phyloP scores from a whole-genome alignment of 2,888 invertebrate species.

The Bellardia pandia region DNA sequence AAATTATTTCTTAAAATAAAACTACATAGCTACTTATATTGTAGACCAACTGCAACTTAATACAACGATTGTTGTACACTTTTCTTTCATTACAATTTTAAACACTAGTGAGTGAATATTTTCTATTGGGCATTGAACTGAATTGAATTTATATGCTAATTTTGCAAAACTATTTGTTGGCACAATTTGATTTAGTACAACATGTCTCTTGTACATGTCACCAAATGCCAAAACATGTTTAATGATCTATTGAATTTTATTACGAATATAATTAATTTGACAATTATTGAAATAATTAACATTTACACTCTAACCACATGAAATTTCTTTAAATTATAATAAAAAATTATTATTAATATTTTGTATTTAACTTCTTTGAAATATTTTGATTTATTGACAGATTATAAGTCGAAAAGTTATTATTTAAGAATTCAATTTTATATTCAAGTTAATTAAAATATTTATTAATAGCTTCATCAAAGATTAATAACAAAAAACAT shows the following conservation, averaged over 20 bases:
- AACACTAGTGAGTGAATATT: background rate
- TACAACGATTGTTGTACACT: too few relatives aligned
- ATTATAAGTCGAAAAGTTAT: too few relatives aligned
- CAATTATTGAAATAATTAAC: background rate
- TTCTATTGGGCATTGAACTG: background rate
- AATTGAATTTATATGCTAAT: constrained; percentile 76
- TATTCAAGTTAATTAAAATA: background rate
- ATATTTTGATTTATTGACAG: too few relatives aligned
- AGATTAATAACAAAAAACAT: too few relatives aligned
- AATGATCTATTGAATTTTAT: constrained; percentile 61
- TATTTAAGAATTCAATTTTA: background rate
- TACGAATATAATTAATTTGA: constrained; percentile 2
- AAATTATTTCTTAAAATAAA: too few relatives aligned
- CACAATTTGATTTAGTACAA: constrained; percentile 80
- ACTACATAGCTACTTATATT: too few relatives aligned
- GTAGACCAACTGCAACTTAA: too few relatives aligned
- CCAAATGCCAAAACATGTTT: constrained; percentile 67
- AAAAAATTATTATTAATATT: background rate
- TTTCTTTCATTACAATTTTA: too few relatives aligned
- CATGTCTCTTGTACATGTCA: constrained; percentile 71
- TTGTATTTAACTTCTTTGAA: too few relatives aligned
- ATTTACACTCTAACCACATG: constrained; percentile 1
- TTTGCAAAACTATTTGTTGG: constrained; percentile 81
- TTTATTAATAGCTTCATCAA: background rate
- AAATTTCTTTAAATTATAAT: background rate